Base-by-base conservation (phyloP, 1,140 invertebrate species). In the Wiebesia pumilae region DNA sequence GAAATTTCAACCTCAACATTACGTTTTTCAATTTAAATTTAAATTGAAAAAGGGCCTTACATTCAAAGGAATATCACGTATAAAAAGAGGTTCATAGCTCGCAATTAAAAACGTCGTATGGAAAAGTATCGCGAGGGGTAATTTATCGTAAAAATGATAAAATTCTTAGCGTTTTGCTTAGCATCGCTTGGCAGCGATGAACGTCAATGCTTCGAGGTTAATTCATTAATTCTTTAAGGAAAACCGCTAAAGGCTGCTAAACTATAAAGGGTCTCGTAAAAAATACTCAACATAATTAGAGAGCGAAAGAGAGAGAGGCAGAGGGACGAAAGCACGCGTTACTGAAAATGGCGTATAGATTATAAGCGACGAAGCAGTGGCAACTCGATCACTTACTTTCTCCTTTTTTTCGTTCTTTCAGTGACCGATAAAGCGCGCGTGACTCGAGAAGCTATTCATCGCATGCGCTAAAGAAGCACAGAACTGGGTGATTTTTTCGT, bases 131-230 rank as follows among this genome's bases (percentile, higher is more conserved):
- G 58, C 16, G 43, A 27, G 4, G 30, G 43, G 65, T 86, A 86
- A 86, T 86, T 81, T 86, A 86, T 86, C 71, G 84, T 75, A 7
- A 69, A 40, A 54, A 81, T 86, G 79, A 86, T 81, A 86, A 86
- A 86, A 86, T 86, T 81, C 54, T 75, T 51, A 40, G 33, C 67
- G 62, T 81, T 75, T 81, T 73, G 43, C 69, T 40, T 27, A n/a
- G 51, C 51, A 54, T 54, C 43, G 43, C 6, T 6, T 7, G 43
- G 43, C 43, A 47, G 43, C 14, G 14, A 47, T 14, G 43, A 14
- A 7, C 6, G 43, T 47, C 14, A 47, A 6, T 47, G 43, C n/a
- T n/a, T n/a, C n/a, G n/a, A n/a, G n/a, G n/a, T n/a, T n/a, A n/a
- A n/a, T n/a, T n/a, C n/a, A n/a, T n/a, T n/a, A n/a, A n/a, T n/a